These are phyloP conservation scores for Melolontha melolontha DNA, from an alignment of 2,888 invertebrate species.

Conservation along the genomic window DNA sequence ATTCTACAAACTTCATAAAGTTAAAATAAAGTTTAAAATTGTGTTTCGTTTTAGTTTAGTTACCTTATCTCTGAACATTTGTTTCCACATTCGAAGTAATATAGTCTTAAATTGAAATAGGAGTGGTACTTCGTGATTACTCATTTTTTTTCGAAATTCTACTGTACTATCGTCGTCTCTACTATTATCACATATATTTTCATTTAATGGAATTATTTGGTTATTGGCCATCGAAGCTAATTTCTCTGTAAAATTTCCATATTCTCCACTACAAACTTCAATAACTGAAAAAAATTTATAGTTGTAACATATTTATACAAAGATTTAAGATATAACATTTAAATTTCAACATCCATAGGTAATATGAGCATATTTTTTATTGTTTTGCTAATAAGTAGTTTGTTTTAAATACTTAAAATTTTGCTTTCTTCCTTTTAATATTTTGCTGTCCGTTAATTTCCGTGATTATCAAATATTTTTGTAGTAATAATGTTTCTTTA, in stretches of 20 bases:
- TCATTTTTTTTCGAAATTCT: slow-evolving; percentile 62
- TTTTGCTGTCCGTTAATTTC: too few species aligned
- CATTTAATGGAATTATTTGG: slow-evolving; percentile 34
- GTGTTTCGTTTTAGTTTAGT: slow-evolving; percentile 44
- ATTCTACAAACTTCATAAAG: slow-evolving; percentile 66
- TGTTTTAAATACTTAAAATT: too few species aligned
- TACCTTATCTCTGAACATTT: slow-evolving; percentile 81
- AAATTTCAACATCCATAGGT: too few species aligned
- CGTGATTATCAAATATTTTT: too few species aligned
- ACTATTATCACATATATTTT: neutral
- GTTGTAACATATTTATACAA: neutral
- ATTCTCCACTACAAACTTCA: slow-evolving; percentile 85
- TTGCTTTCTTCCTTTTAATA: too few species aligned
- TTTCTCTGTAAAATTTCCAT: slow-evolving; percentile 76
- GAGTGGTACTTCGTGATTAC: slow-evolving; percentile 8
- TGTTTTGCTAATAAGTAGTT: too few species aligned
- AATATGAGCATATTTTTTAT: too few species aligned
- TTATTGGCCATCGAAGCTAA: slow-evolving; percentile 79
- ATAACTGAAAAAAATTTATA: slow-evolving; percentile 71
- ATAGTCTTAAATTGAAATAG: slow-evolving; percentile 78
- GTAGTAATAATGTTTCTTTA: too few species aligned
- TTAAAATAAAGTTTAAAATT: neutral
- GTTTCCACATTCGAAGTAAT: slow-evolving; percentile 77
- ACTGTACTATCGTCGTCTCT: neutral
- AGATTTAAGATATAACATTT: too few species aligned